phyloP scores from a whole-genome alignment of 2,888 invertebrate species.

The Argyresthia goedartella region DNA sequence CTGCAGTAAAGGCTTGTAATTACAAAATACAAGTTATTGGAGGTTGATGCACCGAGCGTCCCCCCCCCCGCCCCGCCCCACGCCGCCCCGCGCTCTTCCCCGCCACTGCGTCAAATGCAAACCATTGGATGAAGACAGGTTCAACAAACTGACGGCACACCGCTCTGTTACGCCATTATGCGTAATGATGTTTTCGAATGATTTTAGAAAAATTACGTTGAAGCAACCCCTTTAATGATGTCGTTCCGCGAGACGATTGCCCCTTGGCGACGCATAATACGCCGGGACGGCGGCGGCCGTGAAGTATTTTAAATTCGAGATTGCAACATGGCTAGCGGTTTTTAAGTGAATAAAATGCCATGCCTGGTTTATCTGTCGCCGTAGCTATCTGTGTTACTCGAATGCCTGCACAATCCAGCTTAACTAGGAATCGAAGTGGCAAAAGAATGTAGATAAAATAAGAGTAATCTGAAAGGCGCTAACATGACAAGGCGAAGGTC shows the following conservation, averaged over 20 bases:
- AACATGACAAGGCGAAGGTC: not conserved
- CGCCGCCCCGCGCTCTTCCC: constrained; percentile 27
- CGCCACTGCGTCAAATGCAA: constrained; percentile 45
- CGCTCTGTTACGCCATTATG: constrained; percentile 49
- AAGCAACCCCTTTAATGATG: constrained; percentile 30
- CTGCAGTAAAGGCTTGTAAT: constrained; percentile 62
- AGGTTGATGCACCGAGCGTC: constrained; percentile 69
- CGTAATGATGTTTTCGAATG: constrained; percentile 47
- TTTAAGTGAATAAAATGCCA: no score
- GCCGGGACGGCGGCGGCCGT: not conserved
- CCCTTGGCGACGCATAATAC: constrained; percentile 19
- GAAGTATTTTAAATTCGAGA: no score
- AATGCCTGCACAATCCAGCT: no score
- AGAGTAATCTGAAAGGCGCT: not conserved
- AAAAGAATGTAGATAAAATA: not conserved
- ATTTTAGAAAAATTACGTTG: constrained; percentile 33
- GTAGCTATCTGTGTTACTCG: no score
- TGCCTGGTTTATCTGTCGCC: no score
- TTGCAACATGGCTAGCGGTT: no score
- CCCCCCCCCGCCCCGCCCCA: constrained; percentile 25
- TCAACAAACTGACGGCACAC: constrained; percentile 56
- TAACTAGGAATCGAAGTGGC: no score
- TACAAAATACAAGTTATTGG: constrained; percentile 64
- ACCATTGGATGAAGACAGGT: constrained; percentile 56
- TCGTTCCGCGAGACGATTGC: constrained; percentile 26